Evolutionary conservation across 30 jellyfish, hydroid and myxozoan species (phyloP), one percentile per base, ranked within the genome.

Genomic region (Haliclystus octoradiatus): DNA sequence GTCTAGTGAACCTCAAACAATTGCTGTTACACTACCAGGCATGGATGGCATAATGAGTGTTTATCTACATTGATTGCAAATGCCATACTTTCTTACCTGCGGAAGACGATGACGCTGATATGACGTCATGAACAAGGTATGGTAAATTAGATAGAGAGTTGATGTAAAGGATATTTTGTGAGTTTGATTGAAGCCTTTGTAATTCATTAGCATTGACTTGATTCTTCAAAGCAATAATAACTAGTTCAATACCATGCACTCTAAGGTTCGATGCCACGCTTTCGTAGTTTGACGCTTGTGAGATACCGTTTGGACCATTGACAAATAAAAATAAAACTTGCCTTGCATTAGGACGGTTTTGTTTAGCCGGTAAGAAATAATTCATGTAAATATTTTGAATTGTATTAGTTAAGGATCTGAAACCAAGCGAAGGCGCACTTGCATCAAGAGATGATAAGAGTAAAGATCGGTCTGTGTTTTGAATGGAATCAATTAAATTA

Each of bases 241-340:
- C 72, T 26, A 68, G 26, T 47, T 76, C 88, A 26, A 68, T 52
- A 28, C 87, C 87, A 15, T 9, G 2, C 14, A 13, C 22, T 26
- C 49, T 26, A 32, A 76, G 5, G 2, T 46, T 29, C 19, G 49
- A 0, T 4, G 34, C 88, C 35, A 52, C 77, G 27, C 52, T 28
- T 67, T 40, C 26, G 4, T 49, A 46, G 19, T 13, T 23, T 15
- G 26, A 4, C 9, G 63, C n/a, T n/a, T n/a, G n/a, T n/a, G n/a
- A n/a, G 12, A 33, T 69, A 71, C 53, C 69, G 46, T 73, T 66
- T 30, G 82, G 84, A 12, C 91, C 93, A 31, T 73, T 34, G 33
- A 76, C 86, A 50, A 74, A 84, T 76, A 77, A 29, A 52, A 66
- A 31, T 14, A 71, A 47, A 14, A 50, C 31, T 67, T 52, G 35